A percentile compares a stretch with the other conserved stretches of the same genome.
Evolutionary conservation across 2,888 invertebrate species (phyloP).

Genomic region (Ochropleura leucogaster): DNA sequence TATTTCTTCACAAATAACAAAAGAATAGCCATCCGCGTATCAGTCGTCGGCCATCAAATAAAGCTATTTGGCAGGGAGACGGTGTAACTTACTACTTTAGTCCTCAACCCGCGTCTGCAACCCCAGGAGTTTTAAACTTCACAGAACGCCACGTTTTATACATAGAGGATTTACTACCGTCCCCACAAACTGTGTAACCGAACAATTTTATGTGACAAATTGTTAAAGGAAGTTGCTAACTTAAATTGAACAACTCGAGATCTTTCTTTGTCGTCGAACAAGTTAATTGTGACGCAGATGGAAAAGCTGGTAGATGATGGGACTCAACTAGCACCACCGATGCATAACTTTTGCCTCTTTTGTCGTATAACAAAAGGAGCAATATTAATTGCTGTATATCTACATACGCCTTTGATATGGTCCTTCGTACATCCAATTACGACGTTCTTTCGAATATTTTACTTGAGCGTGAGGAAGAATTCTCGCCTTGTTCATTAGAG

Average conservation of each 20-base stretch:
- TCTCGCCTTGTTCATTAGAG: conserved; percentile 41
- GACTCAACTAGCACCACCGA: neutral
- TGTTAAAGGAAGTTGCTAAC: conserved; percentile 59
- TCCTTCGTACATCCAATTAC: conserved; percentile 19
- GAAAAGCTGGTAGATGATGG: conserved; percentile 27
- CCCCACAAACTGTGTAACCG: conserved; percentile 56
- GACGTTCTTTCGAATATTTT: conserved; percentile 15
- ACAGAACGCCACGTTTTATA: conserved; percentile 56
- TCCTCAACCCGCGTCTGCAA: conserved; percentile 59
- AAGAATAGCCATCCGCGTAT: conserved; percentile 43
- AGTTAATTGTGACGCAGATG: conserved; percentile 48
- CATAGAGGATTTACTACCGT: conserved; percentile 52
- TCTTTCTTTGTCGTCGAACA: conserved; percentile 52
- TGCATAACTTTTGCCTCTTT: no score
- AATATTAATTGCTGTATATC: conserved; percentile 29
- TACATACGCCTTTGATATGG: conserved; percentile 24
- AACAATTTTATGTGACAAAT: conserved; percentile 58
- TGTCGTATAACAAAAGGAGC: neutral
- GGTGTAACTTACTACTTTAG: conserved; percentile 67
- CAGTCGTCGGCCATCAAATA: conserved; percentile 53
- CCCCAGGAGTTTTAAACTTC: conserved; percentile 68
- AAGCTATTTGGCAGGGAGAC: conserved; percentile 63
- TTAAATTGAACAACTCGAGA: conserved; percentile 58
- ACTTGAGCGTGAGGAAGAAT: conserved; percentile 29
- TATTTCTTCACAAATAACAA: conserved; percentile 29